Percentiles rank a stretch among this genome's conserved stretches.
Evolutionary conservation across 2,888 invertebrate genomes (phyloP).

Genomic region (Notocelia uddmanniana): DNA sequence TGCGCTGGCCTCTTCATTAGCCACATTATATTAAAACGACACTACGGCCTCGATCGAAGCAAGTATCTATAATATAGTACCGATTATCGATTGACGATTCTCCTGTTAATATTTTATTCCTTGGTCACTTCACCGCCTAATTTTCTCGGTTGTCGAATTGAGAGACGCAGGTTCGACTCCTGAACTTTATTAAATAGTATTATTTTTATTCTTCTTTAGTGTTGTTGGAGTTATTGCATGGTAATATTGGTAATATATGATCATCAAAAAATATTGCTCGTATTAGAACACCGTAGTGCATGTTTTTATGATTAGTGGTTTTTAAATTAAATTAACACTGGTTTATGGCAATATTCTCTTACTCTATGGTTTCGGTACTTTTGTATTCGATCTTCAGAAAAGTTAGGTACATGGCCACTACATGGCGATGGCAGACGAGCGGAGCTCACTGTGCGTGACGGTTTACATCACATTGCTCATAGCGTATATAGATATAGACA

Average conservation of each 20-base stretch:
- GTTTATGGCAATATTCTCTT: not conserved
- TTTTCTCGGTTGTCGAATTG: conserved; percentile 4
- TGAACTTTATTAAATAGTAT: not conserved
- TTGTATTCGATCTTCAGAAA: conserved; percentile 50
- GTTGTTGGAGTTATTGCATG: not conserved
- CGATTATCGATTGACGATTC: conserved; percentile 68
- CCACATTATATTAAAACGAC: conserved; percentile 62
- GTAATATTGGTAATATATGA: not conserved
- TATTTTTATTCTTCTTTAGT: not conserved
- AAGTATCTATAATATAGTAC: conserved; percentile 56
- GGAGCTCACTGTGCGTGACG: conserved; percentile 65
- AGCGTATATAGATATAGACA: conserved; percentile 46
- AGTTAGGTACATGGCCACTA: conserved; percentile 43
- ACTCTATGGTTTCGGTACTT: conserved; percentile 30
- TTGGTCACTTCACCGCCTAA: conserved; percentile 60
- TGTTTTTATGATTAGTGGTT: conserved; percentile 3
- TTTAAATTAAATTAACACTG: not conserved
- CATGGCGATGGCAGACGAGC: conserved; percentile 50
- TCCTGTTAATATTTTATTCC: conserved; percentile 67
- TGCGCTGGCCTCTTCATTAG: conserved; percentile 76
- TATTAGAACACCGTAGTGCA: conserved; percentile 19
- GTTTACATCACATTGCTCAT: conserved; percentile 67
- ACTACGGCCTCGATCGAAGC: conserved; percentile 63
- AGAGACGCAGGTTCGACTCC: conserved; percentile 24
- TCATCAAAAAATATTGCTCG: not conserved